Evolutionary conservation across 2,888 invertebrate species (phyloP).

Genomic region (Amphipoea lucens): DNA sequence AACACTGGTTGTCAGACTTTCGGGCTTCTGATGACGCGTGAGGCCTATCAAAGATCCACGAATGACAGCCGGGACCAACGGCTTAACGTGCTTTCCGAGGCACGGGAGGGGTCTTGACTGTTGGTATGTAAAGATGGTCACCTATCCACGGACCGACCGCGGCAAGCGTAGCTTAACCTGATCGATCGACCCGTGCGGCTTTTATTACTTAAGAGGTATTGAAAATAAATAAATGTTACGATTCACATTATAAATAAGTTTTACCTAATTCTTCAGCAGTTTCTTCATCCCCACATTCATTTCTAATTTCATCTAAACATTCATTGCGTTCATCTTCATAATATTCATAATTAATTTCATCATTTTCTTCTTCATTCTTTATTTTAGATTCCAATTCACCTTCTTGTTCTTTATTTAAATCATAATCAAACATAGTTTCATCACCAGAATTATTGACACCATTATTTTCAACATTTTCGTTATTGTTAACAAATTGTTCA

Average conservation of each 20-base stretch:
- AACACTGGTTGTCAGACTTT: too few species aligned
- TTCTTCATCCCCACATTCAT: conserved; percentile 38
- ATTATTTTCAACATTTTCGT: background rate
- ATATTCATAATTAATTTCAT: conserved; percentile 27
- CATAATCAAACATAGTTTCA: conserved; percentile 19
- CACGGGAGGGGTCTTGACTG: too few species aligned
- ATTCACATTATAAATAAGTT: background rate
- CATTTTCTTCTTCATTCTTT: conserved; percentile 3
- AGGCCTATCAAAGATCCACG: too few species aligned
- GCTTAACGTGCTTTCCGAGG: too few species aligned
- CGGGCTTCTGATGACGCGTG: too few species aligned
- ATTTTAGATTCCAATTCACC: conserved; percentile 1
- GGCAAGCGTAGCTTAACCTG: too few species aligned
- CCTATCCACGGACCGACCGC: too few species aligned
- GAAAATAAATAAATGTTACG: too few species aligned
- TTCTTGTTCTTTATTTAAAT: background rate
- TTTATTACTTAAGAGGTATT: too few species aligned
- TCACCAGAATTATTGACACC: conserved; percentile 1
- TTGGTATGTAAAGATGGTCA: too few species aligned
- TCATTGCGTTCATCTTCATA: conserved; percentile 42
- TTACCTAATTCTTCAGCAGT: conserved; percentile 34
- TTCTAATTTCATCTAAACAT: conserved; percentile 44
- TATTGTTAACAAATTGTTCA: background rate
- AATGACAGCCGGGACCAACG: too few species aligned
- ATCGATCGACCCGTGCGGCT: too few species aligned